These are phyloP conservation scores for Muschampia plurimacula DNA, from an alignment of 2,888 invertebrate genomes.

Conservation along the genomic window DNA sequence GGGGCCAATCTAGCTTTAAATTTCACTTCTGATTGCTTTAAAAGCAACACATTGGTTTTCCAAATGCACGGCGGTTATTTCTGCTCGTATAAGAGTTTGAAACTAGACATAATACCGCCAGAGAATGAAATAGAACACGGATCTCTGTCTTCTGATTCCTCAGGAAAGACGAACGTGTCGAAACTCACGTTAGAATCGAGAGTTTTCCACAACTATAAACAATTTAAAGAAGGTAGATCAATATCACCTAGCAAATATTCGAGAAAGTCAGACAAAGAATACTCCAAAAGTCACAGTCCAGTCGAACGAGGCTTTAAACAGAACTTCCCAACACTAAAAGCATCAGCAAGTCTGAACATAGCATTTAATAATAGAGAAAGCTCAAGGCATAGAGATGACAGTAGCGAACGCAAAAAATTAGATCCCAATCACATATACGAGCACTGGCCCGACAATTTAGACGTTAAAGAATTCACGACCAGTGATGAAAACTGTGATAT, in stretches of 20 bases:
- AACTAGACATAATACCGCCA: slow-evolving; percentile 78
- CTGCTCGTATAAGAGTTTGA: slow-evolving; percentile 86
- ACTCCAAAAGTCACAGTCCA: slow-evolving; percentile 81
- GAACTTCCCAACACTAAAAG: slow-evolving; percentile 64
- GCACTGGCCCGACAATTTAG: slow-evolving; percentile 74
- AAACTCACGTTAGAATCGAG: slow-evolving; percentile 71
- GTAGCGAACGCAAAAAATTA: slow-evolving; percentile 52
- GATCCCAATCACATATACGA: slow-evolving; percentile 74
- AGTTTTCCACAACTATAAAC: slow-evolving; percentile 61
- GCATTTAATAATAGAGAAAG: slow-evolving; percentile 56
- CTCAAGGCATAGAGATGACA: slow-evolving; percentile 52
- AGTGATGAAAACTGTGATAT: slow-evolving; percentile 65
- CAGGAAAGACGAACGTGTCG: slow-evolving; percentile 68
- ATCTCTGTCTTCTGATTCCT: slow-evolving; percentile 75
- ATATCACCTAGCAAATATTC: slow-evolving; percentile 71
- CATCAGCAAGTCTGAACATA: slow-evolving; percentile 71
- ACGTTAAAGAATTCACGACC: slow-evolving; percentile 65
- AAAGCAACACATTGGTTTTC: slow-evolving; percentile 92
- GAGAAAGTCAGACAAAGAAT: slow-evolving; percentile 68
- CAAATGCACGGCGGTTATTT: slow-evolving; percentile 96
- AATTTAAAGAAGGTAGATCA: slow-evolving; percentile 70
- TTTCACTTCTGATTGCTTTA: slow-evolving; percentile 88
- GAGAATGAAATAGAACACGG: slow-evolving; percentile 76
- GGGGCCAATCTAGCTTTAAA: slow-evolving; percentile 89
- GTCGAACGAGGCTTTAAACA: slow-evolving; percentile 73